Evolutionary conservation across 2,888 invertebrate genomes (phyloP).

Genomic region (Acanthococcus lagerstroemiae): DNA sequence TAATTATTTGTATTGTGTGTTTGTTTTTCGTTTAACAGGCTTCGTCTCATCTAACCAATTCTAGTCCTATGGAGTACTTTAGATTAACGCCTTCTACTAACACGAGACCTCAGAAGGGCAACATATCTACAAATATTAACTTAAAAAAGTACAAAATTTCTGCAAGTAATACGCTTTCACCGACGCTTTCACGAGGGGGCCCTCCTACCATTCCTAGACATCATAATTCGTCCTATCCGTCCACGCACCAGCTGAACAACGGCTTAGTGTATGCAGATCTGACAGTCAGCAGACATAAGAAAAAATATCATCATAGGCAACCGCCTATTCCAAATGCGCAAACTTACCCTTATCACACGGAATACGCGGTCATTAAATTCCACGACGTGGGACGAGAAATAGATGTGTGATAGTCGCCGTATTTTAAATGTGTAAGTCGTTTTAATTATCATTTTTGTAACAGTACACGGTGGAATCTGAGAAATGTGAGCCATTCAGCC

Average conservation of each 20-base stretch:
- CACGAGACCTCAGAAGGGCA: conserved; percentile 12
- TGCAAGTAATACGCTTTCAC: conserved; percentile 25
- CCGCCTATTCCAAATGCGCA: conserved; percentile 42
- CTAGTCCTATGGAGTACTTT: conserved; percentile 31
- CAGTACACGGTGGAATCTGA: no score
- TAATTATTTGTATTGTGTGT: conserved; percentile 12
- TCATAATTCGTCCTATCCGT: conserved; percentile 13
- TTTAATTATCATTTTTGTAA: no score
- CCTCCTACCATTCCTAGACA: neutral
- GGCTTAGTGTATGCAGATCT: conserved; percentile 45
- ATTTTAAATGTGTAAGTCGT: no score
- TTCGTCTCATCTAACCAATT: conserved; percentile 26
- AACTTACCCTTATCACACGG: conserved; percentile 48
- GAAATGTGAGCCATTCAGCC: no score
- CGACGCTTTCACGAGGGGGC: conserved; percentile 6
- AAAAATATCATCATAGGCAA: conserved; percentile 29
- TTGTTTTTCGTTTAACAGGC: conserved; percentile 2
- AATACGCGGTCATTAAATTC: conserved; percentile 56
- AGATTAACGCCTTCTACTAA: conserved; percentile 26
- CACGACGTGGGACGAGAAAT: conserved; percentile 58
- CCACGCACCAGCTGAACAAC: conserved; percentile 41
- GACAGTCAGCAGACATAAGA: conserved; percentile 42
- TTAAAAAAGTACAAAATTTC: conserved; percentile 1
- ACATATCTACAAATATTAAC: conserved; percentile 5
- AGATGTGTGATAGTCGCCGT: conserved; percentile 47